Conservation (phyloP, 2,113 vertebrate genomes). For the Passer montanus region DNA sequence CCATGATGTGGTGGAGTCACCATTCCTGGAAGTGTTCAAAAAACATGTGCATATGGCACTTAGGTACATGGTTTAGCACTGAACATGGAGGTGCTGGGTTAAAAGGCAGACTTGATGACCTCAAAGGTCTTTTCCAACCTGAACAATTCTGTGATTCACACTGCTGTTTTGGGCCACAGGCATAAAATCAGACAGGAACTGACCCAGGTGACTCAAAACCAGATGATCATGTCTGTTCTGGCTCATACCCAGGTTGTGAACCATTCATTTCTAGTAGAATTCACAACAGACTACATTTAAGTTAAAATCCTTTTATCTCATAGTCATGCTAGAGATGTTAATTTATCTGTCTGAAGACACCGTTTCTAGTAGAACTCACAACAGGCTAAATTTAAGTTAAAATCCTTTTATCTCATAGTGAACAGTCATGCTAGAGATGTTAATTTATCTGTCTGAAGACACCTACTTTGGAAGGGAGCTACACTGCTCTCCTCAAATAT, state of each 20-base stretch:
- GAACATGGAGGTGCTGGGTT: neutral
- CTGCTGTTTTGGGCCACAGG: neutral
- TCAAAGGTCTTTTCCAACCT: neutral
- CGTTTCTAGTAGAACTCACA: too few species aligned
- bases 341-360: neutral
- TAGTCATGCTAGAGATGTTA: neutral
- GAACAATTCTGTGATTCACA: neutral
- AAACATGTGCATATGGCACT: accelerated
- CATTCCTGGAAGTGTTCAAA: neutral
- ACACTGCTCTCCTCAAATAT: neutral
- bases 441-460: neutral
- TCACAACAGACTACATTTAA: neutral
- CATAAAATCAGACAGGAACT: neutral
- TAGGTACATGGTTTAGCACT: neutral
- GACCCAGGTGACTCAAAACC: neutral
- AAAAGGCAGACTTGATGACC: neutral
- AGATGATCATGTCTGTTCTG: neutral
- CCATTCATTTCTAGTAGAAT: neutral
- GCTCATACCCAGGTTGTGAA: neutral
- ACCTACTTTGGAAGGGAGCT: neutral
- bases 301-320: neutral
- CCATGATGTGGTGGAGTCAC: neutral
- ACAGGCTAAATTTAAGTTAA: neutral
- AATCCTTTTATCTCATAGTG: neutral
- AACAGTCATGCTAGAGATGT: neutral